A percentile compares a stretch with the other conserved stretches of the same genome.
Evolutionary conservation across 2,888 invertebrate genomes (phyloP).

Genomic region (Odontocerum albicorne): DNA sequence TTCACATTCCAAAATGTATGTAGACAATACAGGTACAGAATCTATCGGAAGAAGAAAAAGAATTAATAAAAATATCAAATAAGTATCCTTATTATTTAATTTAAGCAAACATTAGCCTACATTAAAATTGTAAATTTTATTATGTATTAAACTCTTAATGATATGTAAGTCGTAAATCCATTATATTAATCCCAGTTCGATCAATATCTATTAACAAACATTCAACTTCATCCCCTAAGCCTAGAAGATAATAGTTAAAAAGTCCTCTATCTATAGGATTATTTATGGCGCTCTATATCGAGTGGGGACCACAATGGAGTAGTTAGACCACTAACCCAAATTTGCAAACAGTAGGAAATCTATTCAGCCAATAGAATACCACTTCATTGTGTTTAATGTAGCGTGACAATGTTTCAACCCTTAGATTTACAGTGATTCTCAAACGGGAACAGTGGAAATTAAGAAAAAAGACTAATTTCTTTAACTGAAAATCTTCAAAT

Average conservation of each 20-base stretch:
- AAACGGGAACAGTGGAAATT: no score
- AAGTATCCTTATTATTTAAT: no score
- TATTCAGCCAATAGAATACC: constrained; percentile 13
- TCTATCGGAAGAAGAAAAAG: no score
- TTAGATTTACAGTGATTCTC: not conserved
- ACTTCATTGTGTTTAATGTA: constrained; percentile 18
- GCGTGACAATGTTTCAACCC: constrained; percentile 14
- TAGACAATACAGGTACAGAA: no score
- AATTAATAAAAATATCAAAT: no score
- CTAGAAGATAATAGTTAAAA: constrained; percentile 12
- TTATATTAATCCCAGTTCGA: not conserved
- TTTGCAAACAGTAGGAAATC: constrained; percentile 26
- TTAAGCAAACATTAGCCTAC: no score
- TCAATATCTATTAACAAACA: constrained; percentile 18
- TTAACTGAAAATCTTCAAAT: no score
- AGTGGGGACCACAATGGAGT: constrained; percentile 14
- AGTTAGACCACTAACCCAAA: constrained; percentile 26
- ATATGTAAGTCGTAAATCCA: no score
- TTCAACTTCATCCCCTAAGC: constrained; percentile 9
- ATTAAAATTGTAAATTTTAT: no score
- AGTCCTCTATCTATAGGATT: constrained; percentile 20
- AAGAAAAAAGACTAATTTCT: no score
- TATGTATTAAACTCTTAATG: no score
- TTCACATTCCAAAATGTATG: no score
- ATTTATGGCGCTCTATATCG: constrained; percentile 19